Evolutionary conservation across 2,888 invertebrate species (phyloP).

Genomic region (Bembecia ichneumoniformis): DNA sequence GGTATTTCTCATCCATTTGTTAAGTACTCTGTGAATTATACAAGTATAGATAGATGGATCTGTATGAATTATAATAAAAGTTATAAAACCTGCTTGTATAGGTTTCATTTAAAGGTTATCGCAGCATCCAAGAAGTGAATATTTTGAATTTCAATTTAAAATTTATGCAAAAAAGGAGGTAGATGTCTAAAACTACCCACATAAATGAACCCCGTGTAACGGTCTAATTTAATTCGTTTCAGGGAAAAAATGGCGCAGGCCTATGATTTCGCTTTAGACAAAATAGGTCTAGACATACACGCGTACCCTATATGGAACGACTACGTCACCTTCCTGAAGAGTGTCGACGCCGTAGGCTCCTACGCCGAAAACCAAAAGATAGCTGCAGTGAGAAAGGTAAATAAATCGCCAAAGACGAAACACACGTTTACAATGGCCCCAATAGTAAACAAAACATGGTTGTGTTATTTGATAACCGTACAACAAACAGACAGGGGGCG

Average conservation of each 20-base stretch:
- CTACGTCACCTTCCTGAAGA: conserved; percentile 95
- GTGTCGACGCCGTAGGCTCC: conserved; percentile 96
- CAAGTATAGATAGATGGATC: too few species aligned
- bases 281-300: conserved; percentile 98
- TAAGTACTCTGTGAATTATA: too few species aligned
- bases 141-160: too few species aligned
- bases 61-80: too few species aligned
- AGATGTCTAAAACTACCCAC: too few species aligned
- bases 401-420: not conserved
- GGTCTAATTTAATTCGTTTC: conserved; percentile 4
- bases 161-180: too few species aligned
- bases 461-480: not conserved
- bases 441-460: not conserved
- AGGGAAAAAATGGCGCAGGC: conserved; percentile 99
- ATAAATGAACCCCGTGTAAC: too few species aligned
- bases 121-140: too few species aligned
- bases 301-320: conserved; percentile 98
- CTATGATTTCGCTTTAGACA: conserved; percentile 98
- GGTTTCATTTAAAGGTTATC: too few species aligned
- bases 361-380: conserved; percentile 99
- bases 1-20: too few species aligned
- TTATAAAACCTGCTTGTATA: too few species aligned
- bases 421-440: not conserved
- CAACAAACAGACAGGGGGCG: too few species aligned
- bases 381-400: conserved; percentile 94